Base-by-base conservation (phyloP, 1,140 invertebrate species). In the Harlomillsia oculata region DNA sequence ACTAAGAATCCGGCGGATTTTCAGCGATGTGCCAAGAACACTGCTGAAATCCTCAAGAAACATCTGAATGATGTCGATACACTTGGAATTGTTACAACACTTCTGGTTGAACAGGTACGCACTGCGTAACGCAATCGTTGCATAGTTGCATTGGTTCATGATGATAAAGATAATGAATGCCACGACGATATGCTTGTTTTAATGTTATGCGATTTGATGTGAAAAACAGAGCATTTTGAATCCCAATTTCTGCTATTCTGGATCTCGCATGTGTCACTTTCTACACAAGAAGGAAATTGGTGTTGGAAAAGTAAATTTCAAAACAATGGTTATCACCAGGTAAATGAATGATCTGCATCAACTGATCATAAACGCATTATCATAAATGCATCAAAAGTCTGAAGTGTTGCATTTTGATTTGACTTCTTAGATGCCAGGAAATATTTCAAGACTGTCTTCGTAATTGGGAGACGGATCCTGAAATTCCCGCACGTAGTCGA, bases 221-320 rank as follows among this genome's bases (percentile, higher is more conserved):
- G 32, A 34, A 41, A 41, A 16, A n/a, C 26, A 63, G 61, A 56
- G 54, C 21, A 56, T 60, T 25, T 51, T 48, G 13, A 59, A 63
- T 41, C 14, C 53, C 11, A 63, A 63, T 53, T 63, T 63, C 49
- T 53, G 40, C 21, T 59, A 53, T 26, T 59, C 61, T 30, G 61
- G 61, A 25, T 56, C 61, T 2, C 54, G 45, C n/a, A 28, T 63
- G 18, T 56, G 54, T 29, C 52, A 63, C 48, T 37, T 41, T 3
- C 40, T 63, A 6, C 25, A 41, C 25, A 37, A 53, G 37, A 59
- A 56, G 39, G 41, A 48, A 5, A 56, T 63, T 43, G 50, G 40
- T 30, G 54, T 56, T 21, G 32, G 45, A 16, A 14, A 39, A 40
- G 21, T 14, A 3, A 48, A 41, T 5, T 46, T 56, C 30, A 60